Base-by-base conservation (phyloP, 1,140 invertebrate genomes). In the Polyergus mexicanus region DNA sequence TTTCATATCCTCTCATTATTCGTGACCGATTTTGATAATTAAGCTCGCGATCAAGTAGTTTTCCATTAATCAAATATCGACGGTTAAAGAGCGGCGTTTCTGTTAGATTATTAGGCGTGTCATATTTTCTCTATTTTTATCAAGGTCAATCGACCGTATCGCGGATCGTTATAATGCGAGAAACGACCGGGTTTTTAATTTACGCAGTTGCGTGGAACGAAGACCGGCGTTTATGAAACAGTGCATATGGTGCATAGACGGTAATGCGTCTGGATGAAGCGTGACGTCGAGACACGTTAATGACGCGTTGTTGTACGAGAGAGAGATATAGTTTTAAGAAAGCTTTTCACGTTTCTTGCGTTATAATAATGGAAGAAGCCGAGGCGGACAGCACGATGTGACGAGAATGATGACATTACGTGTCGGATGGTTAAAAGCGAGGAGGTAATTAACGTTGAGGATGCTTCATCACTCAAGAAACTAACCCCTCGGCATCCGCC, bases 401-500 rank as follows among this genome's bases (percentile, higher is more conserved):
- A 75, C 84, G 75, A 62, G 81, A 84, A 94, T 93, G 92, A 92
- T 90, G 93, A 94, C 92, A 91, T 92, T 92, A 90, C 91, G 90
- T 88, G 85, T 91, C 83, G 89, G 90, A 92, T 88, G 89, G 89
- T 91, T 92, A 92, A 89, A 92, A 89, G 92, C 92, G 80, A 58
- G 85, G 41, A 89, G 91, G 90, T 94, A 94, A 95, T 94, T 95
- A 95, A 92, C 91, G 92, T 90, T 90, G 88, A 89, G 89, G 92
- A 95, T 92, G 91, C 89, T 94, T 92, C 92, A 94, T 95, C 92
- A 94, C 91, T 94, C 93, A 93, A 93, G 91, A 86, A 92, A 85
- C 89, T 89, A 90, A 92, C 92, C 94, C 93, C 75, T 84, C 66
- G 69, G 54, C 56, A 47, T 76, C 90, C 90, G 90, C 89, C 86